These are phyloP conservation scores for Chiloscyllium plagiosum DNA, from an alignment of 2,113 vertebrate genomes.

Conservation along the genomic window DNA sequence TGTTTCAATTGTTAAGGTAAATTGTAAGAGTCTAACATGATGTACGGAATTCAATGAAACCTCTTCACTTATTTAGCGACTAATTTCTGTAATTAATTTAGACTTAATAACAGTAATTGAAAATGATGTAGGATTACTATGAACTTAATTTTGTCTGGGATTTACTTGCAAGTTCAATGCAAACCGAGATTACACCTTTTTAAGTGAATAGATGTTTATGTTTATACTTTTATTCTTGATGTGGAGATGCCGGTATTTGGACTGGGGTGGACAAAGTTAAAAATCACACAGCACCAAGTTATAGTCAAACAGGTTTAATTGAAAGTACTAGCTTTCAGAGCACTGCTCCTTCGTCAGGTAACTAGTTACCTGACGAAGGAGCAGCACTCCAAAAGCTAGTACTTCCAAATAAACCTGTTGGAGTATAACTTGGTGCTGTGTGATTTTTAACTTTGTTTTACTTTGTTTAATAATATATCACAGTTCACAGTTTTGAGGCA, in stretches of 20 bases:
- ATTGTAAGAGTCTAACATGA: not conserved
- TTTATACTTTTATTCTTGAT: not conserved
- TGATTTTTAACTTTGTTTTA: too few species aligned
- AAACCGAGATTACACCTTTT: not conserved
- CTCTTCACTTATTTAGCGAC: not conserved
- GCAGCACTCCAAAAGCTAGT: too few species aligned
- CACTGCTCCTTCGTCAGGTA: too few species aligned
- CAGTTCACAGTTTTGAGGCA: not conserved
- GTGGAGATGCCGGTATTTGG: too few species aligned
- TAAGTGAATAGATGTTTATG: not conserved
- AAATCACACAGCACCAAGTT: too few species aligned
- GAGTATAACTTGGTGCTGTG: too few species aligned
- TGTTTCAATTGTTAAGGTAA: not conserved
- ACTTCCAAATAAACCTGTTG: too few species aligned
- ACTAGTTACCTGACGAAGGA: too few species aligned
- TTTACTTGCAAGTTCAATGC: not conserved
- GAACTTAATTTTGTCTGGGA: not conserved
- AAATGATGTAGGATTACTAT: not conserved
- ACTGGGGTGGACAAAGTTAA: too few species aligned
- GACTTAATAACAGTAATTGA: not conserved
- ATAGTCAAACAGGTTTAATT: too few species aligned
- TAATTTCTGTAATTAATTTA: not conserved
- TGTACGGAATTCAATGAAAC: not conserved
- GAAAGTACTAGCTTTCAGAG: too few species aligned
- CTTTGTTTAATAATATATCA: not conserved